Base-by-base conservation (phyloP, 2,888 invertebrate genomes). In the Himalopsyche tibetana region DNA sequence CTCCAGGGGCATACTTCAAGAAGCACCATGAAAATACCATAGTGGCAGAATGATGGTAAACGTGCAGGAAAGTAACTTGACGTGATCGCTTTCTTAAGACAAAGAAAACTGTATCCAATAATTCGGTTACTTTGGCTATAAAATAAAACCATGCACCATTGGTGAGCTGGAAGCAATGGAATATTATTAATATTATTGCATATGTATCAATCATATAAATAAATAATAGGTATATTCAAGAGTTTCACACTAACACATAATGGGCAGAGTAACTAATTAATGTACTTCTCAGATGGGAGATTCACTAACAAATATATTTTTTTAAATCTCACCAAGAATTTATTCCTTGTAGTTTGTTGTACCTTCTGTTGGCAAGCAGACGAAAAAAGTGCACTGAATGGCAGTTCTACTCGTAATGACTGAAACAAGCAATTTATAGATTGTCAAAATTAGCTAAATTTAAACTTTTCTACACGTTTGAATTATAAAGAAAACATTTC, bases 41-140 rank as follows among this genome's bases (percentile, higher is more conserved):
- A 92, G 96, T 96, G 83, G 95, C 91, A 0, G 96, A 94, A 91
- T 98, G 98, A 91, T 98, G 98, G 90, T 98, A 98, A 1, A 98
- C 95, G 90, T 98, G 98, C 42, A 98, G 94, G 90, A 97, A 97
- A 0, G 97, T 95, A 0, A 98, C 95, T 91, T 98, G 98, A 82
- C 94, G 91, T 92, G 94, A 89, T 92, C 94, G 91, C 92, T 98
- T 98, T 80, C 98, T 94, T 89, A 98, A 91, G 12, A 98, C 96
- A 90, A 98, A 98, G 92, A 98, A 98, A 5, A 97, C 95, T 0
- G 97, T 97, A 90, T 97, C 97, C 83, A 97, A 90, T 0, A 97
- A 93, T 91, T 97, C 97, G 1, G 96, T 94, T 84, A 97, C 93
- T 92, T 97, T 97, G 9, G 96, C 96, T 89, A 96, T 94, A 91